phyloP scores from a whole-genome alignment of 2,888 invertebrate species.

The Steromphala cineraria region DNA sequence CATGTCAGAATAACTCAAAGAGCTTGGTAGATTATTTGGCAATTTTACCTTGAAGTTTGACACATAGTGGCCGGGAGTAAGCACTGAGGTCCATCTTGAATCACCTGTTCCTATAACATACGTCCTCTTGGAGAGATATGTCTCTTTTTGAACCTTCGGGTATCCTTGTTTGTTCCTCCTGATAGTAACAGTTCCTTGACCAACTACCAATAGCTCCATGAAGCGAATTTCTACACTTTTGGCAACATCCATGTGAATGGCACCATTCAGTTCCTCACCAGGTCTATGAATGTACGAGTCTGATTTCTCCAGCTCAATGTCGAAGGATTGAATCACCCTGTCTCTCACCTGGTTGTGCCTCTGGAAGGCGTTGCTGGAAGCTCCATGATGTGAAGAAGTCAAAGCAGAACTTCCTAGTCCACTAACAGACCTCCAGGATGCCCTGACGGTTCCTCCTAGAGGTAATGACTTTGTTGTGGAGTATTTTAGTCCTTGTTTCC shows the following conservation, averaged over 20 bases:
- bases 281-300: conserved; percentile 56
- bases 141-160: conserved; percentile 52
- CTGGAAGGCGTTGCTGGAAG: background rate
- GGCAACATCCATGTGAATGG: conserved; percentile 62
- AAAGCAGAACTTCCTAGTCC: background rate
- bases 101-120: conserved; percentile 63
- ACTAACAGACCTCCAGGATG: background rate
- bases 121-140: conserved; percentile 62
- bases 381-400: background rate
- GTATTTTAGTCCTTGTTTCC: background rate
- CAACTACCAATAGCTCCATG: conserved; percentile 65
- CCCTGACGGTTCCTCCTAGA: background rate
- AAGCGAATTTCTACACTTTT: conserved; percentile 60
- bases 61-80: conserved; percentile 66
- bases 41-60: conserved; percentile 65
- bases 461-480: conserved; percentile 17
- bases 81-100: conserved; percentile 53
- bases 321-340: conserved; percentile 57
- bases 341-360: conserved; percentile 45
- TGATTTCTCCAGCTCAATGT: conserved; percentile 61
- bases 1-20: conserved; percentile 52
- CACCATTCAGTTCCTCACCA: conserved; percentile 63
- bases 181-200: conserved; percentile 56
- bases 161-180: conserved; percentile 45
- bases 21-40: conserved; percentile 62